Evolutionary conservation across 35 echinoderm and acorn worm genomes (phyloP).

Genomic region (Nesometra sesokonis): DNA sequence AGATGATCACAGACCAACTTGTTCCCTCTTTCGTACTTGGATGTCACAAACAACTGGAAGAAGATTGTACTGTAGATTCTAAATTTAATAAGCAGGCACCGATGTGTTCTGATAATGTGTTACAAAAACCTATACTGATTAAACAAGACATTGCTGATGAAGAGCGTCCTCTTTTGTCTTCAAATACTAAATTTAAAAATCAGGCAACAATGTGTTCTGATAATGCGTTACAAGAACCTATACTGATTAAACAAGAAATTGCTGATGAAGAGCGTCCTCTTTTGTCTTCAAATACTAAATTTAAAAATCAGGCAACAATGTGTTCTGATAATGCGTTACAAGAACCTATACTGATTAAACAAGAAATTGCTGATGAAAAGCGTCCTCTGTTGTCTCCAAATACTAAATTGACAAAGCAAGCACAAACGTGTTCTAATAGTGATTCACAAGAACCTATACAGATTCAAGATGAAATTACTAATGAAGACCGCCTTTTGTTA

Average conservation of each 20-base stretch:
- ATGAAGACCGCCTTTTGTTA: background rate
- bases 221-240: background rate
- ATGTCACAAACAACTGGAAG: too few species aligned
- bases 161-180: background rate
- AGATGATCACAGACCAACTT: background rate
- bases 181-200: background rate
- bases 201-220: background rate
- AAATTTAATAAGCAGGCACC: background rate
- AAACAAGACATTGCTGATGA: background rate
- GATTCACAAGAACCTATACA: background rate
- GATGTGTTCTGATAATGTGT: background rate
- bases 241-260: background rate
- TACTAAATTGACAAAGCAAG: background rate
- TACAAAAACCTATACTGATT: background rate
- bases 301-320: too few species aligned
- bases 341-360: background rate
- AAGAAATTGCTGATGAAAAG: background rate
- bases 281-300: background rate
- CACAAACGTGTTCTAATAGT: background rate
- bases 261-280: background rate
- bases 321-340: background rate
- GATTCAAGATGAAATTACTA: background rate
- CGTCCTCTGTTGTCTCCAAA: background rate
- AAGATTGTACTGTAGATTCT: background rate
- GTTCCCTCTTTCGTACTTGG: too few species aligned